Base-by-base conservation (phyloP, 2,888 invertebrate species). In the Cerastis leucographa region DNA sequence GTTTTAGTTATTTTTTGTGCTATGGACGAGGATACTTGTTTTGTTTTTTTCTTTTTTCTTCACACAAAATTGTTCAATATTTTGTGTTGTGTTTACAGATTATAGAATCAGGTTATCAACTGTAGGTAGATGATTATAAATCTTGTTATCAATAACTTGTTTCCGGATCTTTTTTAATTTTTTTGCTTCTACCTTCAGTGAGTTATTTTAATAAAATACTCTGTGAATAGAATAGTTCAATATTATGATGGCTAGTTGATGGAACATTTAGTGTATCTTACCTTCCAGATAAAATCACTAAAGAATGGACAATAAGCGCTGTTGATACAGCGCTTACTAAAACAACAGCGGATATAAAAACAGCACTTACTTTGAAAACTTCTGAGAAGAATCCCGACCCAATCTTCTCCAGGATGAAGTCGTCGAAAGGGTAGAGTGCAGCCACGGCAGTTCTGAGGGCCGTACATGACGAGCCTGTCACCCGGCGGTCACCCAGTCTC, bases 301-400 rank as follows among this genome's bases (percentile, higher is more conserved):
- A 74, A 17, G 35, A 56, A 56, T 42, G 17, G 65, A 12, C 6
- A 35, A 35, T 3, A 35, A 35, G 35, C 35, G 35, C 3, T 2
- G 35, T 35, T 35, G 35, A 35, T 35, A 35, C 14, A 67, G 40
- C 0, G 9, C 44, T 25, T 59, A n/a, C 1, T 46, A 42, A 46
- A 61, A 22, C 11, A 22, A n/a, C 1, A 64, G 42, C 1, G 0
- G 6, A 0, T 66, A 61, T 22, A 11, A 29, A 56, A 59, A 12
- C 6, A 74, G 71, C 59, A 95, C 97, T 97, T 97, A 99, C 99
- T 98, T 99, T 99, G 97, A 98, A 99, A 83, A 99, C 99, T 97
- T 99, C 99, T 8, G 99, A 99, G 97, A 99, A 99, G 97, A 99
- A 99, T 85, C 99, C 99, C 71, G 98, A 97, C 68, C 99, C 99